Evolutionary conservation across 2,113 vertebrate genomes (phyloP).

Genomic region (Capreolus pygargus): DNA sequence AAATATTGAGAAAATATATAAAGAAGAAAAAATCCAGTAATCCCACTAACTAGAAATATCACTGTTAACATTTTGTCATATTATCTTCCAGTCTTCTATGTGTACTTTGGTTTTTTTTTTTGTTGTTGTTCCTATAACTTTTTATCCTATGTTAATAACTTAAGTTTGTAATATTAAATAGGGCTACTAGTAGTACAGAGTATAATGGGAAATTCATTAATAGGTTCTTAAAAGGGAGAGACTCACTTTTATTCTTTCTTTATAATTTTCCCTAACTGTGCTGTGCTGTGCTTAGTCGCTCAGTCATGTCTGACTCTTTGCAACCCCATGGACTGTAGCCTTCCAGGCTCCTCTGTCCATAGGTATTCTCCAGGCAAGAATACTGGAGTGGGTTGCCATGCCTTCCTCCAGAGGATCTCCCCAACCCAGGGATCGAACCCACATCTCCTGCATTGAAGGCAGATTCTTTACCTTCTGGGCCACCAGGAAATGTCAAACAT

Average conservation of each 20-base stretch:
- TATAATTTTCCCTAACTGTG: not conserved
- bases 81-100: not conserved
- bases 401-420: not conserved
- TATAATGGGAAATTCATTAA: slow-evolving; percentile 9
- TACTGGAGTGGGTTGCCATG: not conserved
- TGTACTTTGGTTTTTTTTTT: not conserved
- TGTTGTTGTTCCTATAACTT: not conserved
- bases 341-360: not conserved
- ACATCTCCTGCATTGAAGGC: not conserved
- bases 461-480: not conserved
- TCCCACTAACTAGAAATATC: not conserved
- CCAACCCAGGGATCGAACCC: not conserved
- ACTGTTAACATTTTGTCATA: slow-evolving; percentile 33
- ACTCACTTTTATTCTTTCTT: slow-evolving; percentile 18
- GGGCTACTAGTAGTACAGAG: not conserved
- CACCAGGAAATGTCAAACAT: not conserved
- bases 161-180: slow-evolving; percentile 1
- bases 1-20: not conserved
- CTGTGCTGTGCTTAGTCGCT: not conserved
- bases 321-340: not conserved
- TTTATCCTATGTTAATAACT: slow-evolving; percentile 13
- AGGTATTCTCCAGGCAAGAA: not conserved
- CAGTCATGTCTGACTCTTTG: not conserved
- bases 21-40: not conserved
- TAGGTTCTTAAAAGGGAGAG: not conserved